Evolutionary conservation across 2,113 vertebrate genomes (phyloP).

Genomic region (Corapipo altera): DNA sequence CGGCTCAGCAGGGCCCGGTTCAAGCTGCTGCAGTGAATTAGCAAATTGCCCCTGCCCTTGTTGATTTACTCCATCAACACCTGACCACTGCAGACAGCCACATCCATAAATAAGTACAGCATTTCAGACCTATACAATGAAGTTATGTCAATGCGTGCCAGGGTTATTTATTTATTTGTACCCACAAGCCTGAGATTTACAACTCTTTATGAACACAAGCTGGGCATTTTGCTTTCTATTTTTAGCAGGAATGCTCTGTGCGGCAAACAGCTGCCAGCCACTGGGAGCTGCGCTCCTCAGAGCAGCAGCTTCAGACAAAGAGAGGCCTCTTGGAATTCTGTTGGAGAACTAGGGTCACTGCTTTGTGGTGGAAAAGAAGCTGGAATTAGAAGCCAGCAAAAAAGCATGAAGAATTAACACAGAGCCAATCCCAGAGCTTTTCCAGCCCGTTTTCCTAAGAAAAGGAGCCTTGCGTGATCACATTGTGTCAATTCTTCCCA

Average conservation of each 20-base stretch:
- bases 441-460: not conserved
- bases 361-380: not conserved
- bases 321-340: constrained; percentile 11
- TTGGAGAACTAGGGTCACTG: not conserved
- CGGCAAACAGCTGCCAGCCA: constrained; percentile 31
- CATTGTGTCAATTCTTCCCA: not conserved
- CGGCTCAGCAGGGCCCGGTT: not conserved
- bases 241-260: constrained; percentile 40
- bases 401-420: not conserved
- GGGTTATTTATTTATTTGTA: constrained; percentile 59
- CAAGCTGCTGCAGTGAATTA: constrained; percentile 13
- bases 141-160: not conserved
- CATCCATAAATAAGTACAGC: not conserved
- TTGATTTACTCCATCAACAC: constrained; percentile 28
- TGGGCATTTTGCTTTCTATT: constrained; percentile 50
- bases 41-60: not conserved
- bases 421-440: not conserved
- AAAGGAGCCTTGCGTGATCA: not conserved
- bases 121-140: constrained; percentile 32
- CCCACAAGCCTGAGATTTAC: constrained; percentile 29
- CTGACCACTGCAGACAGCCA: not conserved
- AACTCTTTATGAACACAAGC: constrained; percentile 24
- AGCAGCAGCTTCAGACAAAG: constrained; percentile 33
- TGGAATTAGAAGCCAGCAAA: not conserved
- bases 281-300: constrained; percentile 12